phyloP scores from a whole-genome alignment of 2,888 invertebrate genomes.

The Tiliacea citrago region DNA sequence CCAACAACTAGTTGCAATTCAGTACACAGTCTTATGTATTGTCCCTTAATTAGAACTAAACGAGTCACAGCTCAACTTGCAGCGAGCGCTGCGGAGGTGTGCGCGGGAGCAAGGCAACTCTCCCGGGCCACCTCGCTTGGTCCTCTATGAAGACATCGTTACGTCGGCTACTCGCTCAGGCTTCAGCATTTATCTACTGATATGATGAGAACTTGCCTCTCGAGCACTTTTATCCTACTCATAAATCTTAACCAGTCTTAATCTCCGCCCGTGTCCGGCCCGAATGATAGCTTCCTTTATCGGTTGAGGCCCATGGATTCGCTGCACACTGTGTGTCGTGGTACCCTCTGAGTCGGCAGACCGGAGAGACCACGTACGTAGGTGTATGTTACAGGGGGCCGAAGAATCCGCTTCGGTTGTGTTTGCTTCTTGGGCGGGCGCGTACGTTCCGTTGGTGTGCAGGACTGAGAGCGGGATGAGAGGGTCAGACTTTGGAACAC shows the following conservation, averaged over 20 bases:
- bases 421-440: conserved; percentile 90
- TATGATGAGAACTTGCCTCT: conserved; percentile 83
- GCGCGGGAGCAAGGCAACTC: conserved; percentile 60
- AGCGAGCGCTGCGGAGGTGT: conserved; percentile 54
- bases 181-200: conserved; percentile 82
- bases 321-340: conserved; percentile 88
- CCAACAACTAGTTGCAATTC: conserved; percentile 70
- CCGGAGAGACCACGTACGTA: conserved; percentile 96
- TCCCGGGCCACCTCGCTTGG: conserved; percentile 76
- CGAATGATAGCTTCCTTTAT: conserved; percentile 72
- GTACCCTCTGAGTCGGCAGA: conserved; percentile 95
- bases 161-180: conserved; percentile 70
- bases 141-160: conserved; percentile 82
- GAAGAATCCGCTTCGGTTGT: conserved; percentile 94
- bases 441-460: conserved; percentile 88
- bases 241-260: conserved; percentile 87
- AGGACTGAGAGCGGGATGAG: conserved; percentile 92
- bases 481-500: conserved; percentile 93
- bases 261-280: conserved; percentile 76
- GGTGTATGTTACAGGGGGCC: conserved; percentile 95
- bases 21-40: conserved; percentile 82
- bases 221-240: conserved; percentile 80
- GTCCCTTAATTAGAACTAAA: conserved; percentile 77
- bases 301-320: conserved; percentile 83
- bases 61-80: conserved; percentile 79